Base-by-base conservation (phyloP, 2,113 vertebrate genomes). In the Anthoscopus minutus region DNA sequence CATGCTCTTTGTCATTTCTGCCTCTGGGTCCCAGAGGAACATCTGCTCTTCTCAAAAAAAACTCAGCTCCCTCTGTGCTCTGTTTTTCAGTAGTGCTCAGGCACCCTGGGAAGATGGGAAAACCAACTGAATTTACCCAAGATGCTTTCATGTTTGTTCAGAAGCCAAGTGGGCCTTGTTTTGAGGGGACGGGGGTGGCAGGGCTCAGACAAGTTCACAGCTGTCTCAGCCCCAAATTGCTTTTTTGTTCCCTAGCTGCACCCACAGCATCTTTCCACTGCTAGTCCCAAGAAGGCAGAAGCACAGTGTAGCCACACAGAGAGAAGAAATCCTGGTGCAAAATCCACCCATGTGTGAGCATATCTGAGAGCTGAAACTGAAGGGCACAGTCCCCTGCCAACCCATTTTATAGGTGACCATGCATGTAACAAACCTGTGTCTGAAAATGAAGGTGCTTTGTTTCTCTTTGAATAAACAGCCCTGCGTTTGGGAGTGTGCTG, bases 351-450 rank as follows among this genome's bases (percentile, higher is more conserved):
- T 31, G 20, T 44, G 6, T 0, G 0, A 13, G 7, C 2, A 25
- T 33, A 21, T 23, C 65, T 54, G 81, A 7, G 3, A 65, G 51
- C 51, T 42, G 44, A 28, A 62, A 35, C 48, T 18, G 19, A 61
- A 81, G 62, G 51, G 44, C 0, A 1, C 44, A 18, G 42, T 16
- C 33, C 21, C 18, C 14, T 33, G 1, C 37, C 12, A 9, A 21
- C 15, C 35, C 11, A 2, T 53, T 57, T 57, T 23, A 7, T 3
- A 19, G 58, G 15, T 45, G 22, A 38, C n/a, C 1, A 0, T 1
- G 4, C 70, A 11, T 0, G 2, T 48, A 37, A 42, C n/a, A 64
- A 81, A 44, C 51, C 35, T 23, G 7, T 42, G 4, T 27, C 35
- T 81, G 84, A 35, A 74, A 87, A 78, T 16, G 57, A 95, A 87